Conservation (phyloP, 1,140 invertebrate genomes). For the Pseudomyrmex gracilis region DNA sequence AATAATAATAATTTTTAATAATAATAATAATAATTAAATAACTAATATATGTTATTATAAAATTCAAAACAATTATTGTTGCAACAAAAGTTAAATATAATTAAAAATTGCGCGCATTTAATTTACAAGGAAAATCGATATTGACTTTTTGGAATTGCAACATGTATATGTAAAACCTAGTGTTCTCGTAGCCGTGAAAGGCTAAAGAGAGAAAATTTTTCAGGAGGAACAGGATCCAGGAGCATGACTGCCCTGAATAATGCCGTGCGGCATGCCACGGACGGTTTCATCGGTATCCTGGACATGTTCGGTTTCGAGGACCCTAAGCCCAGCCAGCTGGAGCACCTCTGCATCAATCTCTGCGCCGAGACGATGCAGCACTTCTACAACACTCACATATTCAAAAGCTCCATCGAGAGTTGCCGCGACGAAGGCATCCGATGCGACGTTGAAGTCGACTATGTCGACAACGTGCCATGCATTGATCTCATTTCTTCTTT, state of each 20-base stretch:
- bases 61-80: neutral
- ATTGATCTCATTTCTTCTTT: constrained; percentile 97
- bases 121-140: neutral
- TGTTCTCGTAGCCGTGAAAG: neutral
- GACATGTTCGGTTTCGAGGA: constrained; percentile 99
- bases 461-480: constrained; percentile 97
- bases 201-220: neutral
- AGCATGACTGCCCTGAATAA: constrained; percentile 97
- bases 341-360: constrained; percentile 97
- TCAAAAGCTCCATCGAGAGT: constrained; percentile 97
- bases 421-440: constrained; percentile 96
- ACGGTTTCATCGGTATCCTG: constrained; percentile 97
- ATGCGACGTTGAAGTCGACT: constrained; percentile 96
- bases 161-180: neutral
- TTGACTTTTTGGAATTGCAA: neutral
- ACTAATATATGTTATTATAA: neutral
- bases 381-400: constrained; percentile 98
- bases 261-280: constrained; percentile 96
- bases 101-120: constrained; percentile 2
- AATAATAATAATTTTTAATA: neutral
- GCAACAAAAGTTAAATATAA: neutral
- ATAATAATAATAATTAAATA: neutral
- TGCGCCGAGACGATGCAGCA: constrained; percentile 99
- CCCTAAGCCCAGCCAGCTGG: constrained; percentile 94
- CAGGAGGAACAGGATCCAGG: constrained; percentile 91